Percentiles rank a stretch among this genome's conserved stretches.
Evolutionary conservation across 2,113 vertebrate genomes (phyloP).

Genomic region (Eonycteris spelaea): DNA sequence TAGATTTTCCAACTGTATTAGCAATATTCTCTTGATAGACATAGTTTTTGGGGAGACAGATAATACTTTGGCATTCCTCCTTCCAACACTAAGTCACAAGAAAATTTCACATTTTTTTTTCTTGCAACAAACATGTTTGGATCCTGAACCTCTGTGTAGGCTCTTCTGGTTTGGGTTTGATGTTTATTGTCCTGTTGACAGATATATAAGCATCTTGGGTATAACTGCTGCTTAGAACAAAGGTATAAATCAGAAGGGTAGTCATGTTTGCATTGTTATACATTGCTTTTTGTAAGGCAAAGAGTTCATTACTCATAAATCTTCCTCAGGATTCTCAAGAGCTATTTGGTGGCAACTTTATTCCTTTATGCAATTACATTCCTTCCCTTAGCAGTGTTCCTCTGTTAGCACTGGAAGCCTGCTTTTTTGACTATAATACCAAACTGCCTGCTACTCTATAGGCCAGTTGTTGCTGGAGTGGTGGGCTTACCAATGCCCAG

Average conservation of each 20-base stretch:
- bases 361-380: not conserved
- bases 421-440: not conserved
- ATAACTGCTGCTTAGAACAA: conserved; percentile 19
- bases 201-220: conserved; percentile 19
- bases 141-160: not conserved
- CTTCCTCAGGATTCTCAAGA: conserved; percentile 24
- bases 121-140: not conserved
- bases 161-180: conserved; percentile 40
- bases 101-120: not conserved
- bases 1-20: conserved; percentile 28
- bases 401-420: not conserved
- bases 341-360: conserved; percentile 15
- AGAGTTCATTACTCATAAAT: not conserved
- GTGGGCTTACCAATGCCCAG: conserved; percentile 95
- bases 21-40: conserved; percentile 28
- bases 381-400: not conserved
- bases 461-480: conserved; percentile 91
- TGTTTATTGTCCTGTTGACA: conserved; percentile 27
- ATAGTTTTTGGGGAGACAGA: conserved; percentile 16
- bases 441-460: conserved; percentile 54
- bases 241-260: conserved; percentile 25
- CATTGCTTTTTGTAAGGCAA: conserved; percentile 18
- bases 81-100: not conserved
- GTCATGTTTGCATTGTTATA: not conserved
- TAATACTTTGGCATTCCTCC: not conserved